Evolutionary conservation across 2,113 vertebrate genomes (phyloP), one percentile per base, ranked within the genome.

Genomic region (Catharus bicknelli): DNA sequence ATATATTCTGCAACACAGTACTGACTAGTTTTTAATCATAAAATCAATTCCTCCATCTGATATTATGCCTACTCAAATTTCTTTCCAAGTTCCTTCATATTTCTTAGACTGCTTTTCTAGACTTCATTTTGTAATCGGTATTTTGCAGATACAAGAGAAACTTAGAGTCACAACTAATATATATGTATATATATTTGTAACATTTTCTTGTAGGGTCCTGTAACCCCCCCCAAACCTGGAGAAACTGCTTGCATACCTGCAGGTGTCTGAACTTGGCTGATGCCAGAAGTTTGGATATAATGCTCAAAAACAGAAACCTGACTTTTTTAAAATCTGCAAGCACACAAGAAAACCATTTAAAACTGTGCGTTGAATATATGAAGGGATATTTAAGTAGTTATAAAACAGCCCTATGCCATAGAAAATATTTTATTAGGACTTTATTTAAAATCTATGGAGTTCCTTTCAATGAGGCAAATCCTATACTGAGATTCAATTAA

Each of bases 361-460:
- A 92, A 87, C 18, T 62, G 3, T 51, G 47, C 25, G 19, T 47
- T 66, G 45, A 80, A 69, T 69, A 67, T 42, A 63, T 55, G 57
- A 93, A 86, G 63, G 38, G 42, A 38, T 68, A 82, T 88, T 96
- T 94, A 95, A 94, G 67, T 90, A 93, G 51, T 58, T 82, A 80
- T 54, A 79, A 83, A 94, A 85, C 86, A 63, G 73, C 30, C 66
- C 70, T 59, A 42, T 95, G 69, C n/a, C 45, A 83, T 3, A 90
- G 58, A 93, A 92, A 84, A 75, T 86, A 91, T 34, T 95, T 96
- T 91, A 78, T 92, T 69, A 88, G 63, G 48, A 82, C 66, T 94
- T 91, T 55, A 92, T 58, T 94, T 92, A 13, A 94, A 86, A 95
- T 93, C 87, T 94, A 69, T 83, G 55, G 93, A 94, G 57, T 88